A percentile compares a stretch with the other conserved stretches of the same genome.
phyloP scores from a whole-genome alignment of 2,113 vertebrate species.

The Pedetes capensis region DNA sequence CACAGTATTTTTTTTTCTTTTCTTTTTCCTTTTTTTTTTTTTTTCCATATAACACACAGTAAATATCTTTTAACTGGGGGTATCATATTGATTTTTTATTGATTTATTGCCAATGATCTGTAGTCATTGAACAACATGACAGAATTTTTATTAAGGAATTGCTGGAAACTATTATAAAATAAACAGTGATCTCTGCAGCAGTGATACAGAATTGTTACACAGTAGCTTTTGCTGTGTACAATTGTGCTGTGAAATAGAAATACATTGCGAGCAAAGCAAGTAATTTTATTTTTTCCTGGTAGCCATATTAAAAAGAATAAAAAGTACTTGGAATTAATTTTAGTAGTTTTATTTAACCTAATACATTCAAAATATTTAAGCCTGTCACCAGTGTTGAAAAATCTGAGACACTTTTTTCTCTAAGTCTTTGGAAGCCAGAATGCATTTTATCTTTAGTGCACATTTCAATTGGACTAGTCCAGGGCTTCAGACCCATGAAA shows the following conservation, averaged over 20 bases:
- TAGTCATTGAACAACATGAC: background rate
- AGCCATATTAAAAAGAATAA: background rate
- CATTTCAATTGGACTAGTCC: background rate
- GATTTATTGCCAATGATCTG: background rate
- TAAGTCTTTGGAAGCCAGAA: background rate
- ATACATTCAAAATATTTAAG: background rate
- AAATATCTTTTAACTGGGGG: background rate
- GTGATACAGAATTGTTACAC: background rate
- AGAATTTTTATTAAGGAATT: background rate
- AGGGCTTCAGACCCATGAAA: too few species aligned
- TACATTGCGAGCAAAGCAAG: background rate
- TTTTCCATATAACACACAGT: background rate
- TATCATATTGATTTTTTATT: background rate
- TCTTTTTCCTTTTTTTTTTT: background rate
- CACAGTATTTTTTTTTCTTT: background rate
- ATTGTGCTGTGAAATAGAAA: background rate
- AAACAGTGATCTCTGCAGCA: background rate
- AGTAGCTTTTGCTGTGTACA: background rate
- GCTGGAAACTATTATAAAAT: background rate
- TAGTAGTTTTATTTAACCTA: background rate
- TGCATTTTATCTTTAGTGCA: background rate
- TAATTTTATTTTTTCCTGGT: background rate
- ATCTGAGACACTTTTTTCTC: background rate
- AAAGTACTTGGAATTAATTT: slow-evolving; percentile 3
- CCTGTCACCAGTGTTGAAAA: background rate